Base-by-base conservation (phyloP, 2,888 invertebrate species). In the Matsumyia berberina region DNA sequence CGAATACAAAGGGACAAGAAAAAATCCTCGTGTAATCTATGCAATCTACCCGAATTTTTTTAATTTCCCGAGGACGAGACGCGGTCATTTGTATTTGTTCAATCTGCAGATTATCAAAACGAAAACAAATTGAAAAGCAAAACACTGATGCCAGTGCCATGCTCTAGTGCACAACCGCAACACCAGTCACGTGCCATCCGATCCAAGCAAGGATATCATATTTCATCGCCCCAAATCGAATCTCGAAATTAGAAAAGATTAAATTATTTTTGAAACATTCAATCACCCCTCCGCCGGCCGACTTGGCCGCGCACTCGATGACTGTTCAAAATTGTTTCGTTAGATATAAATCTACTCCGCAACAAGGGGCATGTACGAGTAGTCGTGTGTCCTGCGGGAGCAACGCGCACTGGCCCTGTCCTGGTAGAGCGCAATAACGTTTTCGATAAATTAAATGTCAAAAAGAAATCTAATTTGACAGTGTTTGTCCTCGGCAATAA, bases 381-480 rank as follows among this genome's bases (percentile, higher is more conserved):
- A n/a, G n/a, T n/a, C n/a, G 76, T 15, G n/a, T 79, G 74, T 58
- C 77, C 72, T 72, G 62, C 17, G 53, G 55, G 51, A 35, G n/a
- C 1, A 19, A 11, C 8, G 33, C 29, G 9, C 60, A 8, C 5
- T 37, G 31, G 15, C 29, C 35, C 12, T 11, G 29, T 44, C 11
- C 55, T n/a, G 12, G 8, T 35, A 49, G 33, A 12, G 29, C 44
- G 31, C 67, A 78, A 73, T 85, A 69, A 74, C 62, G 55, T 69
- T 69, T 69, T 64, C 85, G 76, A 85, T 80, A 85, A 80, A 85
- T 85, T 80, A 72, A 85, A 85, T 76, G 85, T 85, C 85, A 85
- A 85, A 76, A 74, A 66, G 70, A 64, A 80, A 85, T 80, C 74
- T 80, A 85, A 85, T 85, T 85, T 70, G 85, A 76, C 70, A 76